These are phyloP conservation scores for Rhagophthalmus giganteus DNA, from an alignment of 2,888 invertebrate species.

Conservation along the genomic window DNA sequence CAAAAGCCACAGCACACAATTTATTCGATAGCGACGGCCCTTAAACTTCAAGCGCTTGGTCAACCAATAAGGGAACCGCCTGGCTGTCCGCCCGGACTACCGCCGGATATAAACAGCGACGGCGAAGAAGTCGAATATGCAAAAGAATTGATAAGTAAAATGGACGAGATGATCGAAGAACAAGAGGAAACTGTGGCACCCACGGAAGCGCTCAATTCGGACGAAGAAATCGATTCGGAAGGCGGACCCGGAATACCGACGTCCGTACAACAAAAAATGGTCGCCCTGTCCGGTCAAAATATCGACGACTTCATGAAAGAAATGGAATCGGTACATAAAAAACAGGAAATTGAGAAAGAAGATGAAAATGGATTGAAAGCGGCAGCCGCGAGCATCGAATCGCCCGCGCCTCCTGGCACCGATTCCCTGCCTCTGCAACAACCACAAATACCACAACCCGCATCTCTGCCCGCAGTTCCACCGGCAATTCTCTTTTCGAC, in stretches of 20 bases:
- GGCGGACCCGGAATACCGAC: constrained; percentile 63
- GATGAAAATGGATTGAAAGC: constrained; percentile 30
- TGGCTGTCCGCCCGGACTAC: constrained; percentile 85
- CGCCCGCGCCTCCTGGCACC: constrained; percentile 47
- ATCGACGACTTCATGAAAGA: constrained; percentile 92
- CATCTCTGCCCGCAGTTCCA: constrained; percentile 53
- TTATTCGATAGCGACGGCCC: constrained; percentile 54
- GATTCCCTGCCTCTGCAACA: constrained; percentile 43
- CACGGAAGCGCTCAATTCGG: constrained; percentile 15
- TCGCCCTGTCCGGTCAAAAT: constrained; percentile 87
- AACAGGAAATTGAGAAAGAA: constrained; percentile 58
- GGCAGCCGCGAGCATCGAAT: constrained; percentile 39
- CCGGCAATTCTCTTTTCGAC: constrained; percentile 49
- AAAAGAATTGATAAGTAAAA: constrained; percentile 39
- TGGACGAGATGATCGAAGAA: constrained; percentile 57
- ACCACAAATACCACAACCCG: constrained; percentile 44
- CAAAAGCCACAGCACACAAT: constrained; percentile 54
- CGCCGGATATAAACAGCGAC: constrained; percentile 71
- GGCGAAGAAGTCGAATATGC: constrained; percentile 57
- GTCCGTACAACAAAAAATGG: constrained; percentile 82
- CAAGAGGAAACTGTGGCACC: constrained; percentile 43
- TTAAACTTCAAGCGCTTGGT: constrained; percentile 53
- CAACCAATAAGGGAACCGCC: constrained; percentile 69
- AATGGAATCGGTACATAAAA: constrained; percentile 84
- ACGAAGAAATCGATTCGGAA: constrained; percentile 26